Evolutionary conservation across 2,797 vertebrate species (phyloP), one percentile per base, ranked within the genome.

Genomic region (Urophycis tenuis): DNA sequence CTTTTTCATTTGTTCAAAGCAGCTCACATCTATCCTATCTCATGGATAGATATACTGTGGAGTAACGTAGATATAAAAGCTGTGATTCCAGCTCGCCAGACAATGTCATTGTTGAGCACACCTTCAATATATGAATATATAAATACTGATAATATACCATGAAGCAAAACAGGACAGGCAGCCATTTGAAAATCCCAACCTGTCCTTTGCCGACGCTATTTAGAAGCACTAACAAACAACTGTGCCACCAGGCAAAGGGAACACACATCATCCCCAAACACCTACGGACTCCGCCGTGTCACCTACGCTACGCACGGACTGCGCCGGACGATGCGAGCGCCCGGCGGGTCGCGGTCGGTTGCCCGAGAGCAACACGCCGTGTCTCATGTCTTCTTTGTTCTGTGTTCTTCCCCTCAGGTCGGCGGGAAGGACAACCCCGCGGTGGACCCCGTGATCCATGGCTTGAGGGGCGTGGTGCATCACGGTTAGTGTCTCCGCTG

Each of bases 391-490:
- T 25, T 60, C 19, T 60, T 1, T 60, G 7, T 60, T 2, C 22
- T 10, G 1, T 30, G 67, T 31, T 9, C 45, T 78, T 8, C 81
- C 76, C 45, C 71, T 82, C 89, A 99, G 97, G 95, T 96, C 83
- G 95, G 93, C 84, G 94, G 93, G 82, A 96, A 94, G 90, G 95
- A 98, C 92, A 98, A 99, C 88, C 93, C 95, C 2, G 96, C 96
- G 8, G 93, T 97, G 83, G 94, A 96, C 90, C 96, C 96, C 73
- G 96, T 99, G 88, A 98, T 98, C 93, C 96, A 96, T 30, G 97
- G 97, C 75, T 89, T 99, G 88, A 96, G 96, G 91, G 96, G 96
- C 0, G 97, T 98, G 78, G 97, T 98, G 64, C 97, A 99, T 94
- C 97, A 99, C 0, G 97, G 97, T 98, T 90, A 96, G 97, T 94